Evolutionary conservation across 2,797 vertebrate species (phyloP).

Genomic region (Cichlasoma orientale): DNA sequence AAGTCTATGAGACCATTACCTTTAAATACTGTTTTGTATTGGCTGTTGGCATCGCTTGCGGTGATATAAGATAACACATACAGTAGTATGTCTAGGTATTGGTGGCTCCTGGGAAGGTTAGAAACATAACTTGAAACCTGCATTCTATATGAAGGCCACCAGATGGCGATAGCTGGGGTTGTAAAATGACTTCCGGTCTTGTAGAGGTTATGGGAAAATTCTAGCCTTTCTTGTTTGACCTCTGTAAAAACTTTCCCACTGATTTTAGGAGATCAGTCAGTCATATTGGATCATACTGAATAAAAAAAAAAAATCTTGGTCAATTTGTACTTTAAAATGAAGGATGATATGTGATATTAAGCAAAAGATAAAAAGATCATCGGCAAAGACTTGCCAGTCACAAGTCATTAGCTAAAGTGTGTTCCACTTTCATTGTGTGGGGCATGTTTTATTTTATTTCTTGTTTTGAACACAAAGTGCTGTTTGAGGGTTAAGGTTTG

Average conservation of each 20-base stretch:
- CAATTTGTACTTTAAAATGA: no score
- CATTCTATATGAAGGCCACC: neutral
- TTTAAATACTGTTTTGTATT: neutral
- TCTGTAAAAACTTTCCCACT: no score
- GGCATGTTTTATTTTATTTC: neutral
- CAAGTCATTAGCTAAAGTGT: neutral
- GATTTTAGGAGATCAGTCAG: no score
- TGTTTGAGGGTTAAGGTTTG: neutral
- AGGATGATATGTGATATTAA: no score
- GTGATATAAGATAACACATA: neutral
- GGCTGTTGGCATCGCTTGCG: neutral
- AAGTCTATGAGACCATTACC: neutral
- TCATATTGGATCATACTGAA: neutral
- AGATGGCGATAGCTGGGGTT: neutral
- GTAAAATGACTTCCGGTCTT: neutral
- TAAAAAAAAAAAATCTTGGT: neutral
- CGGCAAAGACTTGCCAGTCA: neutral
- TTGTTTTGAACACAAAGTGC: neutral
- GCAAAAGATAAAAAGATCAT: neutral
- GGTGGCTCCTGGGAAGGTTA: neutral
- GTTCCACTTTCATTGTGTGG: no score
- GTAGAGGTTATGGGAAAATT: no score
- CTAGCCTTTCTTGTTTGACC: no score
- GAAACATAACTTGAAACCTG: neutral
- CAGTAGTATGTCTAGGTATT: neutral